These are phyloP conservation scores for Vidua chalybeata DNA, from an alignment of 2,113 vertebrate species.

Conservation along the genomic window DNA sequence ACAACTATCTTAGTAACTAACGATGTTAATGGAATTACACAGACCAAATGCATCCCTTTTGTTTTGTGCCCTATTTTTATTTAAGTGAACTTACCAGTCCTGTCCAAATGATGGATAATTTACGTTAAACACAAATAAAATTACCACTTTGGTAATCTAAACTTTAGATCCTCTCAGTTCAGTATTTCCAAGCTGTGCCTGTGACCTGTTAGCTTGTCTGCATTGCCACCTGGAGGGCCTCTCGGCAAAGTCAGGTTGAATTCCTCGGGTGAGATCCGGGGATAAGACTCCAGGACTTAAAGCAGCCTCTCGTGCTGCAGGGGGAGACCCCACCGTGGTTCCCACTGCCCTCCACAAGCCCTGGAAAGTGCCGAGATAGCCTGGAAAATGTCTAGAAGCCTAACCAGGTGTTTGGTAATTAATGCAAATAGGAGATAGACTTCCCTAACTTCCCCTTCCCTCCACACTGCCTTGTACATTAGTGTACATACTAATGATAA, in stretches of 20 bases:
- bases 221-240: slow-evolving; percentile 65
- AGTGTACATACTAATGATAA: background rate
- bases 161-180: background rate
- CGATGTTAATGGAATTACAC: background rate
- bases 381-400: background rate
- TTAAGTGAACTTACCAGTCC: background rate
- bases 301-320: background rate
- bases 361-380: background rate
- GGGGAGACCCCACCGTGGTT: background rate
- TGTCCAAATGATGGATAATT: background rate
- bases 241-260: slow-evolving; percentile 32
- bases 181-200: background rate
- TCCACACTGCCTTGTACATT: background rate
- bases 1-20: background rate
- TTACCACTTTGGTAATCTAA: background rate
- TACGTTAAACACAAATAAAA: background rate
- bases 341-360: background rate
- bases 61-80: background rate
- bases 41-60: background rate
- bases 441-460: background rate
- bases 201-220: slow-evolving; percentile 51
- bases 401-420: background rate
- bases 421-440: background rate
- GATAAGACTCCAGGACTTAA: background rate
- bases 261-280: background rate